Evolutionary conservation across 2,888 invertebrate species (phyloP).

Genomic region (Zaprionus bogoriensis): DNA sequence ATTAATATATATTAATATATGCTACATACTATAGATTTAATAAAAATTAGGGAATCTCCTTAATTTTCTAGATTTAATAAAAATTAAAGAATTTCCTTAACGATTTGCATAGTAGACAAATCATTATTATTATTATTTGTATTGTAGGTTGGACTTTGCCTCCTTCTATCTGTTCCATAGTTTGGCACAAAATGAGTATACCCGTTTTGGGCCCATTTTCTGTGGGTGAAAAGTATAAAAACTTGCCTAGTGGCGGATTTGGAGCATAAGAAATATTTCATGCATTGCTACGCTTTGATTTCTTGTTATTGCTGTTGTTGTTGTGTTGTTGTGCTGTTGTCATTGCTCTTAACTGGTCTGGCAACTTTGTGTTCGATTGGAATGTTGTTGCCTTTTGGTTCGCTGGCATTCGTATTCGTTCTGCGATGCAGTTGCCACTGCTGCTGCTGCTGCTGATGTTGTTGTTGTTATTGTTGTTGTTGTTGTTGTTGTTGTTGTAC

Average conservation of each 20-base stretch:
- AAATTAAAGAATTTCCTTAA: no score
- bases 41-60: no score
- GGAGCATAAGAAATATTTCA: slow-evolving; percentile 72
- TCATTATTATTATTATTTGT: no score
- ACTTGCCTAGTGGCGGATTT: slow-evolving; percentile 63
- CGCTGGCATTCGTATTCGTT: slow-evolving; percentile 22
- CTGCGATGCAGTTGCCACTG: slow-evolving; percentile 1
- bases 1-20: no score
- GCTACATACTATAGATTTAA: no score
- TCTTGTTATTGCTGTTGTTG: slow-evolving; percentile 30
- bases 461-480: slow-evolving; percentile 23
- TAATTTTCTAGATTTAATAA: no score
- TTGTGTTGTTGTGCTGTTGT: slow-evolving; percentile 36
- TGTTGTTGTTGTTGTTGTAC: slow-evolving; percentile 20
- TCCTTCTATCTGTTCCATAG: no score
- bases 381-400: slow-evolving; percentile 71
- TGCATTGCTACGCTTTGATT: slow-evolving; percentile 54
- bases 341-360: slow-evolving; percentile 68
- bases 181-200: no score
- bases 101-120: no score
- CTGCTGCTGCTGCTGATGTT: slow-evolving; percentile 23
- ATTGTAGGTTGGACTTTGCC: no score
- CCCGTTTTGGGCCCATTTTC: no score
- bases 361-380: slow-evolving; percentile 65
- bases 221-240: no score